Evolutionary conservation across 2,888 invertebrate species (phyloP), one percentile per base, ranked within the genome.

Genomic region (Eupithecia tripunctaria): DNA sequence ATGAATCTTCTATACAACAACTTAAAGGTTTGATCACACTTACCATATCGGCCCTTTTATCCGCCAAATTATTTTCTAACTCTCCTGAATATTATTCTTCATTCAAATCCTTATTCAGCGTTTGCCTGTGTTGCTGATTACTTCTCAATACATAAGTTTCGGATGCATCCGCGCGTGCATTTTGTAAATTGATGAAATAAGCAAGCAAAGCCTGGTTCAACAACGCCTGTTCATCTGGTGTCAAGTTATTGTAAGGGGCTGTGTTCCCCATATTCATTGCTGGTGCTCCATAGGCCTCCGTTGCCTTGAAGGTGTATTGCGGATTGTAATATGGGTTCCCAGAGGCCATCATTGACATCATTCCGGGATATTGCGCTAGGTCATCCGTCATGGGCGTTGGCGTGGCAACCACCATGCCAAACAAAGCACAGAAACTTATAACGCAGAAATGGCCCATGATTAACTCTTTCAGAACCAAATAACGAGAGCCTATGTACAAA

Each of bases 91-190:
- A 25, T 10, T 56, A 25, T 25, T 56, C 12, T 12, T 25, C 12
- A 5, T 56, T n/a, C 56, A 21, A 12, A 12, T 56, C 25, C 21
- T 51, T 51, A 21, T 51, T 51, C 10, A 21, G n/a, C 21, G 10
- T 21, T 21, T 51, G 7, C 18, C 10, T 21, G 3, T 2, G 25
- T 14, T n/a, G 1, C 47, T 21, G 25, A 25, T 25, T 25, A 25
- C 5, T 51, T 56, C 56, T 21, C 25, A 56, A 56, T n/a, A 56
- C 56, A 56, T 56, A 56, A 12, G 56, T 56, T 56, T 56, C 56
- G 1, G 25, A 12, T 56, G 56, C 56, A 3, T 56, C 56, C 21
- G 56, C 56, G 4, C 25, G 56, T 14, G 56, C 56, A 5, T 56
- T 56, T 25, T 56, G 56, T 25, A 56, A 56, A 56, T 51, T 51